Conservation (phyloP, 2,888 invertebrate species). For the Coleophora deauratella region DNA sequence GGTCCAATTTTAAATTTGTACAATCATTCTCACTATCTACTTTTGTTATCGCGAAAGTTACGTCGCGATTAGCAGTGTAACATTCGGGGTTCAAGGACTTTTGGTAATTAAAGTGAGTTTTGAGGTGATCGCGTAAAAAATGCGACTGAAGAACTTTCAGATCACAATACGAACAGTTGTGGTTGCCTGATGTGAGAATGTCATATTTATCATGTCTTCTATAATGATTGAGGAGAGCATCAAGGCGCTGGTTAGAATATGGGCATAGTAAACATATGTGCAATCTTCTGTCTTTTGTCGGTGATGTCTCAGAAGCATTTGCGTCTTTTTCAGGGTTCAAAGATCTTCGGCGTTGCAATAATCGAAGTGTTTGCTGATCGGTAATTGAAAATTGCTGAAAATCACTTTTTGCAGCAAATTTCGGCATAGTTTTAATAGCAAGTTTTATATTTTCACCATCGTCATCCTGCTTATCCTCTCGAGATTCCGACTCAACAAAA, state of each 20-base stretch:
- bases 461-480: conserved; percentile 39
- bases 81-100: conserved; percentile 74
- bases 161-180: conserved; percentile 87
- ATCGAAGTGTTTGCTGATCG: conserved; percentile 76
- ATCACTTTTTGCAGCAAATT: conserved; percentile 53
- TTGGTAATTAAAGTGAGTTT: conserved; percentile 81
- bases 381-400: conserved; percentile 74
- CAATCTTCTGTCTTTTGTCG: conserved; percentile 74
- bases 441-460: conserved; percentile 50
- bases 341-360: conserved; percentile 70
- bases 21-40: conserved; percentile 49
- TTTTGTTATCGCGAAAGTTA: conserved; percentile 71
- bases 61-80: conserved; percentile 75
- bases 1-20: conserved; percentile 55
- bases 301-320: conserved; percentile 46
- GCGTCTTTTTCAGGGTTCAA: conserved; percentile 50
- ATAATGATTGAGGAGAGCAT: conserved; percentile 83
- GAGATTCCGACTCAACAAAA: conserved; percentile 20
- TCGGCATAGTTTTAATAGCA: conserved; percentile 65
- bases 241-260: conserved; percentile 82
- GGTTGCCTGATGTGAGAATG: conserved; percentile 73
- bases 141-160: conserved; percentile 84
- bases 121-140: conserved; percentile 84
- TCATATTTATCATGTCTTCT: conserved; percentile 78
- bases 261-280: conserved; percentile 86